These are phyloP conservation scores for Drosophila bipectinata DNA, from an alignment of 1,140 invertebrate species.

Conservation along the genomic window DNA sequence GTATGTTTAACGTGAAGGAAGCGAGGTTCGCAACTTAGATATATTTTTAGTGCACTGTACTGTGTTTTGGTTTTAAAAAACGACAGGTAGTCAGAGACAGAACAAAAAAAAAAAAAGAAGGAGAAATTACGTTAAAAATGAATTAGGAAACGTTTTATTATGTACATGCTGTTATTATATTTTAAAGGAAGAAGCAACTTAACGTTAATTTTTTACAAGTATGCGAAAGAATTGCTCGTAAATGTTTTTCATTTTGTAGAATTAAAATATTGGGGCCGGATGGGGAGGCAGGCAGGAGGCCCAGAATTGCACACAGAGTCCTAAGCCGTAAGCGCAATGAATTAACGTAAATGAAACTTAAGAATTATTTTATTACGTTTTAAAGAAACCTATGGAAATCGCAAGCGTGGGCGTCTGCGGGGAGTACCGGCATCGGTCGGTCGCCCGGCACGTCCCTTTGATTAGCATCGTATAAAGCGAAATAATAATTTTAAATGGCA, in stretches of 20 bases:
- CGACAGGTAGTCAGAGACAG: constrained; percentile 54
- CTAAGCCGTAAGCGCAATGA: constrained; percentile 34
- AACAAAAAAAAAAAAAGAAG: constrained; percentile 10
- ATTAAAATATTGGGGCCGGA: constrained; percentile 32
- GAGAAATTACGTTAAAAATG: constrained; percentile 56
- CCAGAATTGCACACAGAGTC: constrained; percentile 43
- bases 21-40: constrained; percentile 38
- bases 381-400: constrained; percentile 53
- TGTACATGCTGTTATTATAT: constrained; percentile 82
- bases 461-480: constrained; percentile 44
- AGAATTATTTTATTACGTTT: constrained; percentile 68
- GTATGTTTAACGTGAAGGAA: constrained; percentile 14
- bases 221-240: constrained; percentile 63
- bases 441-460: constrained; percentile 39
- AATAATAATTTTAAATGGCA: constrained; percentile 57
- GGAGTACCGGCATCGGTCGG: too few species aligned
- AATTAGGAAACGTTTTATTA: constrained; percentile 74
- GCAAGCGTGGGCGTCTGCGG: constrained; percentile 26
- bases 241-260: constrained; percentile 67
- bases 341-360: constrained; percentile 36
- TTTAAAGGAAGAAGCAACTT: constrained; percentile 71
- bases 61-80: constrained; percentile 83
- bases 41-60: constrained; percentile 74
- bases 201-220: constrained; percentile 65
- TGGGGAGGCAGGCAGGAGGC: constrained; percentile 25